Conservation (phyloP, 2,113 vertebrate genomes). For the Pelecanus crispus region DNA sequence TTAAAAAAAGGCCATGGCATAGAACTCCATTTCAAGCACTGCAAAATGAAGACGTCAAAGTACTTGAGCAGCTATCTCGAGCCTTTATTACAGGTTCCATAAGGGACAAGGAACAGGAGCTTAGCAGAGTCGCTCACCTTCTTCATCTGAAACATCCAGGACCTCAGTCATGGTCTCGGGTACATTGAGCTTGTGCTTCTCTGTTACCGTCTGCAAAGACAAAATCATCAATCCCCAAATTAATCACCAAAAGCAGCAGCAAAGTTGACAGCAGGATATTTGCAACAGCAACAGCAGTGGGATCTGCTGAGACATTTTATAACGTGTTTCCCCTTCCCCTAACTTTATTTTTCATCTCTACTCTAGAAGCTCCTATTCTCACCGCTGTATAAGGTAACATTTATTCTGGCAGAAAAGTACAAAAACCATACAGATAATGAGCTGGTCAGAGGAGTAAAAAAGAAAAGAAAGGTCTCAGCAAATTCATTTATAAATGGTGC, state of each 20-base stretch:
- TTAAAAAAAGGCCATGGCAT: neutral
- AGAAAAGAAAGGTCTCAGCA: neutral
- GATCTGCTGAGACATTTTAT: neutral
- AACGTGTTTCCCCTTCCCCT: neutral
- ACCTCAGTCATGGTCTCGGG: constrained; percentile 99
- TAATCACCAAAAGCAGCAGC: neutral
- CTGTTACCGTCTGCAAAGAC: constrained; percentile 87
- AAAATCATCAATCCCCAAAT: neutral
- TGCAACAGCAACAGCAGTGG: neutral
- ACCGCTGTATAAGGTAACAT: neutral
- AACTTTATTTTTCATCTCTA: neutral
- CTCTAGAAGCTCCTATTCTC: neutral
- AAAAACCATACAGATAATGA: neutral
- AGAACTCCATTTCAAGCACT: neutral
- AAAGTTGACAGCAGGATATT: neutral
- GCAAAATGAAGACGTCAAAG: neutral
- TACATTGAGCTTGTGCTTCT: constrained; percentile 98
- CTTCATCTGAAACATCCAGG: constrained; percentile 96
- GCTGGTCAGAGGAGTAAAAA: neutral
- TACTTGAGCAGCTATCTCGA: neutral
- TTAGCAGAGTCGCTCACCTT: constrained; percentile 78
- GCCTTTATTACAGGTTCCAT: neutral
- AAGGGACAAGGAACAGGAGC: neutral
- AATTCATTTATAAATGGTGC: neutral
- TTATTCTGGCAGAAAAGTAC: neutral